phyloP scores from a whole-genome alignment of 2,888 invertebrate species.

The Orgyia antiqua region DNA sequence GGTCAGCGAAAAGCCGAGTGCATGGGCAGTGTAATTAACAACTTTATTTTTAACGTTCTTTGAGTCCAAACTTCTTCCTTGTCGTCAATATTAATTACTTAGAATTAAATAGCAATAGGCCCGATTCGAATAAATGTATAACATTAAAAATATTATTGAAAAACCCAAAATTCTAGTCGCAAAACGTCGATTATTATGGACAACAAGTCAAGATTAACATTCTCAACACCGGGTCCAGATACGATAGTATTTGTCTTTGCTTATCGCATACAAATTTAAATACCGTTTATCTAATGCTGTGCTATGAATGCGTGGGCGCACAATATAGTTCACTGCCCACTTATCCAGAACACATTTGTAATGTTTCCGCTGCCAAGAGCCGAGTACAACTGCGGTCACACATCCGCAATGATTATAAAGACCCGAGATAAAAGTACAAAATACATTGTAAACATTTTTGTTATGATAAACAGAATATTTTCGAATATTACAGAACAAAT shows the following conservation, averaged over 20 bases:
- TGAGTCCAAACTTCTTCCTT: too few species aligned
- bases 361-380: slow-evolving; percentile 44
- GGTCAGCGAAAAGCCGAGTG: too few species aligned
- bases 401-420: slow-evolving; percentile 54
- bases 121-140: too few species aligned
- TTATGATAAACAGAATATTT: slow-evolving; percentile 12
- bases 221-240: background rate
- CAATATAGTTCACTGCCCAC: slow-evolving; percentile 56
- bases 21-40: too few species aligned
- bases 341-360: slow-evolving; percentile 52
- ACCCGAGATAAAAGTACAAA: slow-evolving; percentile 23
- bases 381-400: slow-evolving; percentile 36
- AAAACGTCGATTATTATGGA: background rate
- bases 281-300: background rate
- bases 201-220: slow-evolving; percentile 1
- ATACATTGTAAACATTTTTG: slow-evolving; percentile 15
- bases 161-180: too few species aligned
- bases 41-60: too few species aligned
- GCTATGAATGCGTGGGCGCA: slow-evolving; percentile 22
- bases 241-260: background rate
- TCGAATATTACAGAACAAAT: background rate
- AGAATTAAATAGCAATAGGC: too few species aligned
- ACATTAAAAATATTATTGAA: too few species aligned
- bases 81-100: too few species aligned
- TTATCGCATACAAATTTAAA: too few species aligned